A percentile compares a stretch with the other conserved stretches of the same genome.
Conservation (phyloP, 2,797 vertebrate species). For the Oreonectes daqikongensis region DNA sequence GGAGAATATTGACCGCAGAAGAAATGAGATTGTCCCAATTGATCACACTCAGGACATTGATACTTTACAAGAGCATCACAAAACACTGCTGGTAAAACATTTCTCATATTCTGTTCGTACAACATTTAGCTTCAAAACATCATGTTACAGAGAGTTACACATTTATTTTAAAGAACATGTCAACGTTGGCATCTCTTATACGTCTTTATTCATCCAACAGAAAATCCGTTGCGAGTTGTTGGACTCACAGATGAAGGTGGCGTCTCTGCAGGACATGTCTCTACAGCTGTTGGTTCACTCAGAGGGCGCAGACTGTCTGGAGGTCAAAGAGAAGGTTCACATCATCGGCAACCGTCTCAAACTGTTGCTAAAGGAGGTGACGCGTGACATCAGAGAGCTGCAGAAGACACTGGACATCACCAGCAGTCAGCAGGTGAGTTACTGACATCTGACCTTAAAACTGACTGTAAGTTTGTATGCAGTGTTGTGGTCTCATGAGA, state of each 20-base stretch:
- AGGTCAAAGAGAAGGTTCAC: constrained; percentile 97
- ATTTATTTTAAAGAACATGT: too few species aligned
- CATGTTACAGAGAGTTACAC: too few species aligned
- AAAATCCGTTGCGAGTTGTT: constrained; percentile 91
- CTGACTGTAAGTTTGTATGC: not conserved
- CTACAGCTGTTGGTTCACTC: constrained; percentile 86
- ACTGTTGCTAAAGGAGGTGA: constrained; percentile 91
- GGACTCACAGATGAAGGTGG: constrained; percentile 90
- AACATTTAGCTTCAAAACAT: too few species aligned
- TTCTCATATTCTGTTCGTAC: not conserved
- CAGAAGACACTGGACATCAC: constrained; percentile 87
- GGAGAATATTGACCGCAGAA: constrained; percentile 97
- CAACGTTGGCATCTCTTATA: too few species aligned
- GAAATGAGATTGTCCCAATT: constrained; percentile 92
- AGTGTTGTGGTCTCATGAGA: too few species aligned
- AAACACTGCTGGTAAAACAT: constrained; percentile 49
- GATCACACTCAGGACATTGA: constrained; percentile 72
- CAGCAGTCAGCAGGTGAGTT: constrained; percentile 90
- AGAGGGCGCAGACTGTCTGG: constrained; percentile 89
- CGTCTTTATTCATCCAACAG: constrained; percentile 67
- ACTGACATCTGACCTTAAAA: not conserved
- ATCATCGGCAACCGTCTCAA: constrained; percentile 94
- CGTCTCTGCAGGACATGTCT: constrained; percentile 94
- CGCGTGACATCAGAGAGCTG: constrained; percentile 84
- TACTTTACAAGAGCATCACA: constrained; percentile 82